phyloP scores from a whole-genome alignment of 2,797 vertebrate genomes.

The Leptoclinus maculatus region DNA sequence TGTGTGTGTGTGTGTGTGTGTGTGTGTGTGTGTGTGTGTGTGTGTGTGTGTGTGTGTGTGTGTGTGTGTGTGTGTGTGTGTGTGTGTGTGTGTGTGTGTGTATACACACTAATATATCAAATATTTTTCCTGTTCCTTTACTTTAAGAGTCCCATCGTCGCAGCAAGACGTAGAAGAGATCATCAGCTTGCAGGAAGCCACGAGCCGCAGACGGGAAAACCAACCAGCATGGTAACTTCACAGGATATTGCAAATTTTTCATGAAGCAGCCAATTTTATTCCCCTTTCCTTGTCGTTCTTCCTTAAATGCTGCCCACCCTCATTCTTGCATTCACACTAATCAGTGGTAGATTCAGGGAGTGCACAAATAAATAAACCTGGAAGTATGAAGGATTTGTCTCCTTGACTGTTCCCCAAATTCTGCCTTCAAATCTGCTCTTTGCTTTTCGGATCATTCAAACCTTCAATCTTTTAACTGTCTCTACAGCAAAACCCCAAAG shows the following conservation, averaged over 20 bases:
- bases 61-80: no score
- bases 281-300: neutral
- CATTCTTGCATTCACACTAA: neutral
- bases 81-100: neutral
- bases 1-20: neutral
- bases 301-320: neutral
- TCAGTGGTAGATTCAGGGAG: neutral
- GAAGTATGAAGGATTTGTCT: neutral
- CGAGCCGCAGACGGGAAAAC: neutral
- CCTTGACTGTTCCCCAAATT: neutral
- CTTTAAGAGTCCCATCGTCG: constrained; percentile 44
- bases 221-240: constrained; percentile 52
- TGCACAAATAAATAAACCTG: neutral
- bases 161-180: constrained; percentile 48
- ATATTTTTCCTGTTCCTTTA: neutral
- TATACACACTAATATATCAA: neutral
- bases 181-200: constrained; percentile 8
- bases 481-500: constrained; percentile 67
- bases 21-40: neutral
- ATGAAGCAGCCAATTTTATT: neutral
- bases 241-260: neutral
- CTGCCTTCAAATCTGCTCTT: no score
- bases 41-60: no score
- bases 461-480: neutral
- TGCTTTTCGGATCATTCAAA: neutral